Evolutionary conservation across 2,888 invertebrate genomes (phyloP), one percentile per base, ranked within the genome.

Genomic region (Temnothorax rugatulus): DNA sequence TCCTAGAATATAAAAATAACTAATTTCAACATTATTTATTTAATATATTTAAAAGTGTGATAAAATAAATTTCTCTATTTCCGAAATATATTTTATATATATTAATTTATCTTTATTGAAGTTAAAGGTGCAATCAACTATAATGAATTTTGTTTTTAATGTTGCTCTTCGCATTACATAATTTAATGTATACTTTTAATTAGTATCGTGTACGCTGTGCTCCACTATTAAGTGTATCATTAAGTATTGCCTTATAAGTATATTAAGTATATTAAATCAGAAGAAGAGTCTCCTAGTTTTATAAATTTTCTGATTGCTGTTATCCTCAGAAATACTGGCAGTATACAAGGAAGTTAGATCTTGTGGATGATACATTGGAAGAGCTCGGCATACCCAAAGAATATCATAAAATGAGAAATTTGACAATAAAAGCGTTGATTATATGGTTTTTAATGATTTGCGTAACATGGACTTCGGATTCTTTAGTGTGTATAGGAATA

Each of bases 321-420:
- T 68, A 50, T 52, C 25, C 25, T 41, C 0, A 74, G 74, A 74
- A 44, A 61, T 61, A 44, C 7, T 1, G 2, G 0, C 29, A n/a
- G 8, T 47, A 1, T 47, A 34, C 61, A 18, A 44, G 4, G 4
- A 61, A 34, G 3, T 7, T 74, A 8, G 4, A 1, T 21, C 11
- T 25, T 4, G 74, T 74, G 47, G 47, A 74, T n/a, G 7, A 59
- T n/a, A 74, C 74, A 34, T 15, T 73, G 11, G 54, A 54, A 41
- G 2, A 54, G 7, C 59, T 74, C 4, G 59, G 29, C 11, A 47
- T 4, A 15, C 2, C 29, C 0, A 74, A 74, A 15, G 44, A 59
- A 44, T 74, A 59, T 34, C 9, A 1, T 41, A 44, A 2, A 44
- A n/a, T 44, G 9, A 25, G 7, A 59, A 59, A 59, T 29, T n/a